Base-by-base conservation (phyloP, 2,888 invertebrate genomes). In the Drosophila glabriapex region DNA sequence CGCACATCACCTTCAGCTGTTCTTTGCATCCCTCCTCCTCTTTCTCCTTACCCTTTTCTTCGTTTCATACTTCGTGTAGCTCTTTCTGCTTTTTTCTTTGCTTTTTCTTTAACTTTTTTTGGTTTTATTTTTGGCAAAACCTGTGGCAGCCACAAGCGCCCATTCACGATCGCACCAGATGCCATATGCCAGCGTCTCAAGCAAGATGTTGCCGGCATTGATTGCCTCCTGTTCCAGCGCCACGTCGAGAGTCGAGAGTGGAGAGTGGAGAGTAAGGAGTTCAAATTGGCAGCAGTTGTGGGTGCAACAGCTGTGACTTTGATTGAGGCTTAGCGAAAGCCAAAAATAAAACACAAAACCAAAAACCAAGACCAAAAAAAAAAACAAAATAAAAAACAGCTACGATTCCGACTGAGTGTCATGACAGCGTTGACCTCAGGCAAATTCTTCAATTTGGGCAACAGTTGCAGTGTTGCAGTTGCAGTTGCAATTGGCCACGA, bases 361-460 rank as follows among this genome's bases (percentile, higher is more conserved):
- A 43, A 55, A 31, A 62, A 4, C 46, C 4, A 56, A 41, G 55
- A 52, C 63, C 14, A 14, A 25, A 59, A 63, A 50, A 33, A 39
- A n/a, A 43, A 4, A 14, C 7, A 12, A n/a, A 41, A 67, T 7
- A 37, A 62, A 28, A 41, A 58, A 62, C 46, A 56, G 39, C 78
- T 60, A 68, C 53, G 61, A 69, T 52, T 69, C 64, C 58, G 64
- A 54, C 67, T 73, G 80, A 81, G 84, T 82, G 82, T 82, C 84
- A 83, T 75, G 85, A 89, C 85, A 87, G 82, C 87, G 75, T 69
- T 85, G 90, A 85, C 85, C 85, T 78, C 77, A 58, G 72, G 84
- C 78, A 73, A 82, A 80, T 82, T 74, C 72, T 49, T 58, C 64
- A 28, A 35, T 79, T 70, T 74, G 43, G 68, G 62, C 80, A 78